Evolutionary conservation across 2,888 invertebrate species (phyloP), one percentile per base, ranked within the genome.

Genomic region (Netelia virgata): DNA sequence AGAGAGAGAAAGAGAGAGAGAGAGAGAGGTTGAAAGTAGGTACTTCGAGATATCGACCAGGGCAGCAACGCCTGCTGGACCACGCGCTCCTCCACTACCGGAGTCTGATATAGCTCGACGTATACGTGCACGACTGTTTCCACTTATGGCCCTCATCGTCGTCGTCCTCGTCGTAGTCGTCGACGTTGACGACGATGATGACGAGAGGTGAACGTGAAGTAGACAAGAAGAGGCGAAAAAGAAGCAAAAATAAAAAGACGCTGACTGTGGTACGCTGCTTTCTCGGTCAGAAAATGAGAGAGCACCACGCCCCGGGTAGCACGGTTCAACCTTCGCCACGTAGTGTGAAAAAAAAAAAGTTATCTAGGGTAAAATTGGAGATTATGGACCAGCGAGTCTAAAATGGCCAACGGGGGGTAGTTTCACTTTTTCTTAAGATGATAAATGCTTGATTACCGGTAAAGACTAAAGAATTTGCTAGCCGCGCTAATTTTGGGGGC

Each of bases 1-100:
- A 72, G 78, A 23, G 66, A 57, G 61, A 1, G 61, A 36, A 14
- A 28, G 23, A 61, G 20, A 61, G 14, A 61, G 3, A 28, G 50
- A 74, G 74, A 87, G 83, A 82, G 77, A 61, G 74, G 72, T 86
- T 88, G 90, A 91, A 92, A 92, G 92, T 92, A 91, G 92, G 91
- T 88, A 92, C 92, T 92, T 91, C 83, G 90, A 90, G 89, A 90
- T 93, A 93, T 93, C 92, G 93, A 93, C 91, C 91, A 88, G 89
- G 81, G 82, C 59, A 79, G 64, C 69, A 57, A 75, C 82, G 87
- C 86, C 87, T 87, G 89, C 87, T 87, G 90, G 90, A 90, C 89
- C 89, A 88, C 88, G 88, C 87, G 43, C 50, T 41, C 80, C 50
- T 41, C 74, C 43, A 63, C 68, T 23, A 57, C 55, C 64, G 82